phyloP scores from a whole-genome alignment of 2,888 invertebrate species.

The Drosophila testacea region DNA sequence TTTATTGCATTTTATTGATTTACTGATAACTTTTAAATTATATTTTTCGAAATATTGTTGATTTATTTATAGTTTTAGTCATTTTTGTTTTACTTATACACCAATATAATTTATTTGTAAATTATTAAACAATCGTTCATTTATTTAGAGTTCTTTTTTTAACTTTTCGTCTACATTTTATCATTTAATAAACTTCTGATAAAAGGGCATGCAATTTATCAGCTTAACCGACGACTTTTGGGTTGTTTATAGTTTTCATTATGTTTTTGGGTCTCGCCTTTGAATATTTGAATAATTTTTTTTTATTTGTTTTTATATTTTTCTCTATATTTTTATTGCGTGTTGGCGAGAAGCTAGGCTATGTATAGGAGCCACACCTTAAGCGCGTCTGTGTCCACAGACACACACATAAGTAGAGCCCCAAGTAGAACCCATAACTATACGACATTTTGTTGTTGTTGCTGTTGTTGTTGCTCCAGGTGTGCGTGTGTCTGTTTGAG shows the following conservation, averaged over 20 bases:
- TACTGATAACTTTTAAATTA: not conserved
- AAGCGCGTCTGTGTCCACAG: constrained; percentile 15
- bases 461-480: constrained; percentile 42
- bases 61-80: not conserved
- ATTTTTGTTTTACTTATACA: not conserved
- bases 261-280: constrained; percentile 52
- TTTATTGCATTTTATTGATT: not conserved
- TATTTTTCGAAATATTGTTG: not conserved
- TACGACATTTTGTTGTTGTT: constrained; percentile 34
- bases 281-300: constrained; percentile 55
- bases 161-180: no score
- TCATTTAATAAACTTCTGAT: not conserved
- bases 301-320: not conserved
- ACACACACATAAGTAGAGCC: constrained; percentile 28
- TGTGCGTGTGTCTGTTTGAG: constrained; percentile 35
- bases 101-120: not conserved
- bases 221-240: constrained; percentile 43
- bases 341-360: constrained; percentile 50
- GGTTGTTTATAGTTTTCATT: constrained; percentile 57
- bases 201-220: constrained; percentile 36
- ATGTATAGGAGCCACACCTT: constrained; percentile 20
- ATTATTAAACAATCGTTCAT: not conserved
- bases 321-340: constrained; percentile 59
- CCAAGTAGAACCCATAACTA: constrained; percentile 49
- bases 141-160: not conserved